These are phyloP conservation scores for Osedax frankpressi DNA, from an alignment of 2,888 invertebrate genomes.

Conservation along the genomic window DNA sequence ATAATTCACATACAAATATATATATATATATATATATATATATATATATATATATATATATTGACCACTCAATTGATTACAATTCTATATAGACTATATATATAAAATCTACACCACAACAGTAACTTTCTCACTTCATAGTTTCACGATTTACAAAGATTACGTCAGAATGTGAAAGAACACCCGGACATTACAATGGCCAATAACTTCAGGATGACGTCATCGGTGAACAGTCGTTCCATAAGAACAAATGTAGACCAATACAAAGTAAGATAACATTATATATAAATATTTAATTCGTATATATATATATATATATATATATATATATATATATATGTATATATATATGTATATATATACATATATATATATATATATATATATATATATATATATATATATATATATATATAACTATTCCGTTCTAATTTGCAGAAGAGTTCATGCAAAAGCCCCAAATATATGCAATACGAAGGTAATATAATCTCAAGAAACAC, in stretches of 20 bases:
- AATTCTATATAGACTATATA: not conserved
- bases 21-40: not conserved
- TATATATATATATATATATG: not conserved
- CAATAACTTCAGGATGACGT: not conserved
- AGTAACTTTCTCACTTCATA: not conserved
- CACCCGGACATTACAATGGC: not conserved
- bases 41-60: not conserved
- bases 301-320: not conserved
- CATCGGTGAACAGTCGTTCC: not conserved
- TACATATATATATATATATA: not conserved
- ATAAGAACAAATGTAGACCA: not conserved
- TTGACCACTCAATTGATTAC: not conserved
- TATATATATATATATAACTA: not conserved
- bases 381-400: not conserved
- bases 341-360: not conserved
- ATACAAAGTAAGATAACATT: not conserved
- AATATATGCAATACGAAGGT: not conserved
- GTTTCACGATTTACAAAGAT: not conserved
- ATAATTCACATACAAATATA: not conserved
- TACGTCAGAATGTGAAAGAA: not conserved
- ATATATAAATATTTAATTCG: not conserved
- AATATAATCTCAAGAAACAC: not conserved
- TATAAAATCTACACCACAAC: not conserved
- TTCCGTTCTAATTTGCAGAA: not conserved
- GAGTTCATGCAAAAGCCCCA: not conserved